Conservation (phyloP, 2,888 invertebrate species). For the Thalpophila matura region DNA sequence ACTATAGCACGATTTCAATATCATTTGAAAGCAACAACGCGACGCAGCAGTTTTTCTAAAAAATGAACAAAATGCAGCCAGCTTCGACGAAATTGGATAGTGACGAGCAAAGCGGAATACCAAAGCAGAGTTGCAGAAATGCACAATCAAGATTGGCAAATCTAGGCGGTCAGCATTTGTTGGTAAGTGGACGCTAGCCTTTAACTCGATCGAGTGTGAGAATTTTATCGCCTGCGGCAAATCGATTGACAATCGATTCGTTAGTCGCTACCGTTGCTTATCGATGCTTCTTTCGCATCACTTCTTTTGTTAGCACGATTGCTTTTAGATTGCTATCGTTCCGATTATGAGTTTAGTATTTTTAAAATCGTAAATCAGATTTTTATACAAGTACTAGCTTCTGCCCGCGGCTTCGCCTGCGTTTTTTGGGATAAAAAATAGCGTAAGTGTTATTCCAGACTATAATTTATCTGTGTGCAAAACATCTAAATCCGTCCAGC, state of each 20-base stretch:
- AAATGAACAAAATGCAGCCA: not conserved
- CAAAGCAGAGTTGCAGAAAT: constrained; percentile 21
- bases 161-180: constrained; percentile 41
- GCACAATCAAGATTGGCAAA: constrained; percentile 19
- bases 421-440: too few relatives aligned
- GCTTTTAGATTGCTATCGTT: constrained; percentile 59
- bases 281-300: constrained; percentile 72
- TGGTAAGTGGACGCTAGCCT: constrained; percentile 18
- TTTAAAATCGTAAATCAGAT: too few relatives aligned
- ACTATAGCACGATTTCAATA: not conserved
- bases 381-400: too few relatives aligned
- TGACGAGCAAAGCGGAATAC: constrained; percentile 6
- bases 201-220: constrained; percentile 59
- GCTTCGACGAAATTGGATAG: not conserved
- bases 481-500: too few relatives aligned
- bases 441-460: too few relatives aligned
- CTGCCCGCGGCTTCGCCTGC: too few relatives aligned
- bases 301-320: constrained; percentile 66
- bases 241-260: constrained; percentile 72
- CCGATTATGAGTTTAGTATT: constrained; percentile 26
- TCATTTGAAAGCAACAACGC: not conserved
- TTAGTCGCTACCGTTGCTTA: constrained; percentile 72
- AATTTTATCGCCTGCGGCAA: constrained; percentile 67
- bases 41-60: not conserved
- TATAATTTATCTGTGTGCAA: too few relatives aligned